These are phyloP conservation scores for Cossypha dichroa DNA, from an alignment of 2,797 vertebrate genomes.

Conservation along the genomic window DNA sequence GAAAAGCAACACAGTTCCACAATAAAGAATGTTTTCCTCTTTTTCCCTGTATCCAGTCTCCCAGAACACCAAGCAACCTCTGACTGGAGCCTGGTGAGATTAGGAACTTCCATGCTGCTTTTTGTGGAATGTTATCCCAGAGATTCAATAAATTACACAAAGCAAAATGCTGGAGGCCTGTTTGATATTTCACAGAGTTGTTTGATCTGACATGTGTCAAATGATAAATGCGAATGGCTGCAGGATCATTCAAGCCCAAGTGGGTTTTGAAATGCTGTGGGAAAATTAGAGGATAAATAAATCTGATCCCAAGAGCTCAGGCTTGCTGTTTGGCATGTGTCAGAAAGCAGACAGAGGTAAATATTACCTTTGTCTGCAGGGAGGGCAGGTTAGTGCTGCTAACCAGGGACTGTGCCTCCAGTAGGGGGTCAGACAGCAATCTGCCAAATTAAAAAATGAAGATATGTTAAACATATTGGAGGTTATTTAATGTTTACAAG, in stretches of 20 bases:
- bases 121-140: not conserved
- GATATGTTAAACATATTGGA: not conserved
- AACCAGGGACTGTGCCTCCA: constrained; percentile 86
- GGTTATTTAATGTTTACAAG: not conserved
- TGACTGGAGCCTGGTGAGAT: not conserved
- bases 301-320: not conserved
- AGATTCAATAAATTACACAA: not conserved
- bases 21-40: not conserved
- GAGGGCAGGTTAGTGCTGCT: constrained; percentile 84
- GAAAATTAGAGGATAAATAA: constrained; percentile 5
- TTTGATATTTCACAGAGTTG: constrained; percentile 13
- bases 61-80: not conserved
- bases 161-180: not conserved
- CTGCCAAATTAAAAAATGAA: constrained; percentile 58
- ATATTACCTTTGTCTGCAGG: constrained; percentile 85
- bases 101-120: not conserved
- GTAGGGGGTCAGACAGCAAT: constrained; percentile 83
- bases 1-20: not conserved
- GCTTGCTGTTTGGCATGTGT: not conserved
- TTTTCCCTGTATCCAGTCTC: not conserved
- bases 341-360: not conserved
- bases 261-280: constrained; percentile 7
- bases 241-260: not conserved
- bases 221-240: not conserved
- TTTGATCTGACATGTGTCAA: not conserved